Conservation (phyloP, 2,888 invertebrate species). For the Sycophila texana region DNA sequence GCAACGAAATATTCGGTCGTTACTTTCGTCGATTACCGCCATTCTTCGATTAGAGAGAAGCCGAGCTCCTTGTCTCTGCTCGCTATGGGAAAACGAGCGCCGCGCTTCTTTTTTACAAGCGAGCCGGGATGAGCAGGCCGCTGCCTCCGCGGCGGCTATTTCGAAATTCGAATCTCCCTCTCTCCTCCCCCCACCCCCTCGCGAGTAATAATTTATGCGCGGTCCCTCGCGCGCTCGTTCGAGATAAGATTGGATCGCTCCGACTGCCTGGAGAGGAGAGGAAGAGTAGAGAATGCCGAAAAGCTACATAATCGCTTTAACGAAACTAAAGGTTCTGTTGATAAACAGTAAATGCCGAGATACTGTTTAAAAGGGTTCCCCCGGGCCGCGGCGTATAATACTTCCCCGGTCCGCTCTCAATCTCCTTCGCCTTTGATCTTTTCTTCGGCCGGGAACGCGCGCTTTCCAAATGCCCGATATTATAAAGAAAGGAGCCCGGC, state of each 20-base stretch:
- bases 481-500: constrained; percentile 25
- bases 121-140: constrained; percentile 47
- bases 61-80: constrained; percentile 39
- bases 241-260: constrained; percentile 74
- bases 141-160: constrained; percentile 9
- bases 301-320: constrained; percentile 69
- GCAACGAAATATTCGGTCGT: constrained; percentile 63
- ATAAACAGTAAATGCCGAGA: constrained; percentile 58
- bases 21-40: constrained; percentile 69
- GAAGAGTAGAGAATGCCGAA: constrained; percentile 65
- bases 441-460: constrained; percentile 7
- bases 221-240: constrained; percentile 65
- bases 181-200: neutral
- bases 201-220: constrained; percentile 71
- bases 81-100: constrained; percentile 45
- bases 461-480: constrained; percentile 42
- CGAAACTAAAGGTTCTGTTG: constrained; percentile 57
- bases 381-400: neutral
- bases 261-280: constrained; percentile 63
- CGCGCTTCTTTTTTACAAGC: constrained; percentile 57
- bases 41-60: constrained; percentile 66
- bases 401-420: constrained; percentile 6
- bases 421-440: constrained; percentile 48
- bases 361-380: constrained; percentile 56
- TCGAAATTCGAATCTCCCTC: constrained; percentile 45